These are phyloP conservation scores for Campylomormyrus tamandua DNA, from an alignment of 2,113 vertebrate species.

Conservation along the genomic window DNA sequence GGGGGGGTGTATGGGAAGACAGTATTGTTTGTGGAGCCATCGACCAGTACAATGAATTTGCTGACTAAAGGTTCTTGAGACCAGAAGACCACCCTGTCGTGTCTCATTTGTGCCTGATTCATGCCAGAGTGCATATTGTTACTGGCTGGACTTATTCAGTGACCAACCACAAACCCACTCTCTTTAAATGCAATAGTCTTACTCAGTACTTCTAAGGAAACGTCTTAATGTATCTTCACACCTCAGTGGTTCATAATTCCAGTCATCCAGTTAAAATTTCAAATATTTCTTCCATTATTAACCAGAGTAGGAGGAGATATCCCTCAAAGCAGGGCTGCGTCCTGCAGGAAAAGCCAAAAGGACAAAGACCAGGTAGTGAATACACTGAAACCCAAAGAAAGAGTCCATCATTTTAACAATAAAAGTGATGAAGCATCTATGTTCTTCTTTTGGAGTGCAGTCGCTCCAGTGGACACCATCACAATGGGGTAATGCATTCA, in stretches of 20 bases:
- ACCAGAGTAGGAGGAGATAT: neutral
- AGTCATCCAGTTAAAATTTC: neutral
- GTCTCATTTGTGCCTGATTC: neutral
- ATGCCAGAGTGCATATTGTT: neutral
- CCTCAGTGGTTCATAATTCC: neutral
- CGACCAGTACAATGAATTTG: neutral
- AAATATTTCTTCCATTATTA: conserved; percentile 7
- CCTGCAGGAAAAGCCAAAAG: neutral
- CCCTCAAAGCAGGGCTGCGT: neutral
- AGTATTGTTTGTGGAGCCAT: neutral
- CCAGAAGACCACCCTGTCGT: neutral
- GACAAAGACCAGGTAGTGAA: conserved; percentile 13
- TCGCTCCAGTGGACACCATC: neutral
- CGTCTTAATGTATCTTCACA: neutral
- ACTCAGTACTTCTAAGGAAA: neutral
- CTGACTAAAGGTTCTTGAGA: neutral
- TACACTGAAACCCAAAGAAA: neutral
- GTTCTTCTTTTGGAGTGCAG: neutral
- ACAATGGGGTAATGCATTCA: neutral
- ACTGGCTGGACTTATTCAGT: neutral
- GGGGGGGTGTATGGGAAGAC: neutral
- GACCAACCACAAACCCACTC: neutral
- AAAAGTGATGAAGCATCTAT: conserved; percentile 3
- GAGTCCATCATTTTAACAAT: neutral
- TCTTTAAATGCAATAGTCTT: neutral